Conservation (phyloP, 2,797 vertebrate genomes). For the Hydrolagus colliei region DNA sequence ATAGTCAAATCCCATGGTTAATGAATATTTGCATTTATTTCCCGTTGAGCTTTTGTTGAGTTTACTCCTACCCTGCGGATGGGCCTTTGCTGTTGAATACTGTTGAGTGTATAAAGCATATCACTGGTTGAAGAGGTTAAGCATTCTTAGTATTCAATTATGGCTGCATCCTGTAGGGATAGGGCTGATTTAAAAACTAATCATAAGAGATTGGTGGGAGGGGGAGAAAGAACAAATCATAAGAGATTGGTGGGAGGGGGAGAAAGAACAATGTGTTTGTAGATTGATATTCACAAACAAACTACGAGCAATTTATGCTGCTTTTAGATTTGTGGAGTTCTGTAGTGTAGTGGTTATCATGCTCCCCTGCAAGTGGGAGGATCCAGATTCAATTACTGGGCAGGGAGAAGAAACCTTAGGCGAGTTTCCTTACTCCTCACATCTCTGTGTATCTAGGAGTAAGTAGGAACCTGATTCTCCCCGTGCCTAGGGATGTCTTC, state of each 20-base stretch:
- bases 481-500: too few relatives aligned
- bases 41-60: constrained; percentile 5
- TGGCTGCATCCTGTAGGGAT: background rate
- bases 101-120: background rate
- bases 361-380: too few relatives aligned
- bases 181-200: background rate
- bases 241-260: background rate
- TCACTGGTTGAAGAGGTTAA: too few relatives aligned
- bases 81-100: background rate
- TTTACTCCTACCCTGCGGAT: background rate
- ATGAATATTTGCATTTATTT: constrained; percentile 21
- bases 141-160: background rate
- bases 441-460: too few relatives aligned
- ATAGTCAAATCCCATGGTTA: background rate
- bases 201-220: background rate
- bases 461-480: too few relatives aligned
- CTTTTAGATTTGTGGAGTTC: too few relatives aligned
- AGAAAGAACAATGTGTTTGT: background rate
- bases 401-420: too few relatives aligned
- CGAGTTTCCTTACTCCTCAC: too few relatives aligned
- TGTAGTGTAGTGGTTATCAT: too few relatives aligned
- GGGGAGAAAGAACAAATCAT: background rate
- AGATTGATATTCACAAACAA: too few relatives aligned
- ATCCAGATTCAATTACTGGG: too few relatives aligned
- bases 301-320: too few relatives aligned